These are phyloP conservation scores for Microtus montanus DNA, from an alignment of 2,113 vertebrate genomes.

Conservation along the genomic window DNA sequence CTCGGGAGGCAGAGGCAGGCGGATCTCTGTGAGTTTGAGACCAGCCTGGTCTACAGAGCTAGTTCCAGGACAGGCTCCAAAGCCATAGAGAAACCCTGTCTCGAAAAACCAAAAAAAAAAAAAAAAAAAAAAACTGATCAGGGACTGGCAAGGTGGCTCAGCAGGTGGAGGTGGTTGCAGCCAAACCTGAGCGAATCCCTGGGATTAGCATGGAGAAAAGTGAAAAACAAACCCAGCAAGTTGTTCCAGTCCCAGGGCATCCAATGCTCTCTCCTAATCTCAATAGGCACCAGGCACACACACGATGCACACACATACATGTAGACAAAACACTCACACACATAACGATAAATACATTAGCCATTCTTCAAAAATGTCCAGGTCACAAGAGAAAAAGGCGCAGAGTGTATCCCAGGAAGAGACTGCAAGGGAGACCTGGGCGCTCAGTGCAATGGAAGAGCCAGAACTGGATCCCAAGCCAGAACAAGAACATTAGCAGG, in stretches of 20 bases:
- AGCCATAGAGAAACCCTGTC: too few species aligned
- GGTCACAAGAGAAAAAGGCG: background rate
- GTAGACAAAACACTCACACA: background rate
- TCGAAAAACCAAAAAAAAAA: too few species aligned
- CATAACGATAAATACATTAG: background rate
- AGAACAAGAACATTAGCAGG: background rate
- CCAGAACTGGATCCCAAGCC: background rate
- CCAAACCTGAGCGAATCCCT: background rate
- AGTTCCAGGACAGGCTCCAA: too few species aligned
- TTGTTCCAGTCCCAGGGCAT: background rate
- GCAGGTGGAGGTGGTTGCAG: background rate
- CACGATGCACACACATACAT: background rate
- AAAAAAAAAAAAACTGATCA: background rate
- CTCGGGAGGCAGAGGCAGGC: too few species aligned
- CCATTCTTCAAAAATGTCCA: background rate
- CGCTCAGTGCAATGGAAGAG: background rate
- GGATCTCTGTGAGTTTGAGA: too few species aligned
- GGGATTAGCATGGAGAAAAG: background rate
- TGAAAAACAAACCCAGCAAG: background rate
- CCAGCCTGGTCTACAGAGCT: too few species aligned
- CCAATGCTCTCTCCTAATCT: background rate
- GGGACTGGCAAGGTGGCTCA: background rate
- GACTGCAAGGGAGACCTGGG: background rate
- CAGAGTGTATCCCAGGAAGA: background rate
- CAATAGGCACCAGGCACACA: background rate